Percentiles rank a stretch among this genome's conserved stretches.
These are phyloP conservation scores for Rugalucina vietnamica DNA, from an alignment of 2,888 invertebrate genomes.

Conservation along the genomic window DNA sequence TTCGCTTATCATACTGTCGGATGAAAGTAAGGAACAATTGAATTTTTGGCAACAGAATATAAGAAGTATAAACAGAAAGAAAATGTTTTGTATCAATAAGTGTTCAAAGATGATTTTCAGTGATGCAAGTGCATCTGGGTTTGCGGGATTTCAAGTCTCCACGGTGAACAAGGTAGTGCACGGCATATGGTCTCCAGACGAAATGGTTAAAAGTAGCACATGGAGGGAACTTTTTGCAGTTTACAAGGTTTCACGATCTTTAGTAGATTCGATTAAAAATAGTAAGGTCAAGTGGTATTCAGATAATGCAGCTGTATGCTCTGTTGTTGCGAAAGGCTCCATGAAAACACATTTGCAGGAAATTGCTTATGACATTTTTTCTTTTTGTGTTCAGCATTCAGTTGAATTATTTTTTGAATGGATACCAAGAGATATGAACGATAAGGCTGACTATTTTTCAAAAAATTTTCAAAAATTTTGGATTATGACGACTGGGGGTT, in stretches of 20 bases:
- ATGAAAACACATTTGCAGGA: constrained; percentile 42
- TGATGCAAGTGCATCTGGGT: constrained; percentile 39
- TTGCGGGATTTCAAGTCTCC: constrained; percentile 26
- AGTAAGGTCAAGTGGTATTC: constrained; percentile 36
- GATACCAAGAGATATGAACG: constrained; percentile 28
- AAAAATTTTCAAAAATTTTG: constrained; percentile 37
- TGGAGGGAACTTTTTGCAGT: constrained; percentile 38
- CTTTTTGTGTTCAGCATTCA: constrained; percentile 16
- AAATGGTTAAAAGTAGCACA: background rate
- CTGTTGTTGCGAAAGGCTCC: constrained; percentile 28
- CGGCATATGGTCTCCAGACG: constrained; percentile 12
- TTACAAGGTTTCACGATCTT: constrained; percentile 12
- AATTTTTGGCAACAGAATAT: constrained; percentile 22
- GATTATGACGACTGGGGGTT: constrained; percentile 34
- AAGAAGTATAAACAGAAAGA: background rate
- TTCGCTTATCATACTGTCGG: constrained; percentile 28
- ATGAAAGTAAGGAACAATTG: constrained; percentile 14
- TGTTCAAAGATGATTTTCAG: constrained; percentile 13
- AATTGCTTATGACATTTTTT: constrained; percentile 16
- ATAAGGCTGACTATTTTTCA: constrained; percentile 36
- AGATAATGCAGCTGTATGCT: constrained; percentile 23
- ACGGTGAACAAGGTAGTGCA: constrained; percentile 19
- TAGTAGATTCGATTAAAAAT: background rate
- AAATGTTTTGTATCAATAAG: background rate
- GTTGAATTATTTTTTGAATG: constrained; percentile 30